A percentile compares a stretch with the other conserved stretches of the same genome.
These are phyloP conservation scores for Gymnarchus niloticus DNA, from an alignment of 2,113 vertebrate species.

Conservation along the genomic window DNA sequence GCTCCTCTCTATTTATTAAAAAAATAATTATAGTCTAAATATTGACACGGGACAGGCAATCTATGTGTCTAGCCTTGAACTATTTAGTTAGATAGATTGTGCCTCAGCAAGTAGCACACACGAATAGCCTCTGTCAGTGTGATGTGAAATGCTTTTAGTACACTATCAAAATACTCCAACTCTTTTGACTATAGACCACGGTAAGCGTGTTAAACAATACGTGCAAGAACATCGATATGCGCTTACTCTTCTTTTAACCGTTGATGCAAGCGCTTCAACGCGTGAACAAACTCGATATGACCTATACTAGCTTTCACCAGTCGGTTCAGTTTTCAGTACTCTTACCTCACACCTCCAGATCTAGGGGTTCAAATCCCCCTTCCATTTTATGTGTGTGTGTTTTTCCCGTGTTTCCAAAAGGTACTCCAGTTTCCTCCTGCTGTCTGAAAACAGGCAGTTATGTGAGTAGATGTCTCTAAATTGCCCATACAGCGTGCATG, in stretches of 20 bases:
- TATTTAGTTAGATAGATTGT: background rate
- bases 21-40: constrained; percentile 35
- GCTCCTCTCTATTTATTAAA: constrained; percentile 21
- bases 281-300: too few species aligned
- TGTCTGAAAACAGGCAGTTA: too few species aligned
- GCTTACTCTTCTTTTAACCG: too few species aligned
- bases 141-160: background rate
- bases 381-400: background rate
- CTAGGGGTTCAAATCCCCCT: too few species aligned
- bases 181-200: background rate
- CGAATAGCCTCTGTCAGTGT: background rate
- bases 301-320: too few species aligned
- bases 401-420: background rate
- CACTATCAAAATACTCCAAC: background rate
- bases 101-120: background rate
- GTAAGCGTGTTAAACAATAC: too few species aligned
- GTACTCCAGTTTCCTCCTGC: background rate
- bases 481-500: too few species aligned
- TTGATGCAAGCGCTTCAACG: too few species aligned
- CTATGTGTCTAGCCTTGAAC: constrained; percentile 2
- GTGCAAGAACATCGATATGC: too few species aligned
- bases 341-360: too few species aligned
- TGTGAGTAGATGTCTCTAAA: too few species aligned
- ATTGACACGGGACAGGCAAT: constrained; percentile 13
- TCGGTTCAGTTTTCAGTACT: too few species aligned